Conservation (phyloP, 2,888 invertebrate genomes). For the Sicus ferrugineus region DNA sequence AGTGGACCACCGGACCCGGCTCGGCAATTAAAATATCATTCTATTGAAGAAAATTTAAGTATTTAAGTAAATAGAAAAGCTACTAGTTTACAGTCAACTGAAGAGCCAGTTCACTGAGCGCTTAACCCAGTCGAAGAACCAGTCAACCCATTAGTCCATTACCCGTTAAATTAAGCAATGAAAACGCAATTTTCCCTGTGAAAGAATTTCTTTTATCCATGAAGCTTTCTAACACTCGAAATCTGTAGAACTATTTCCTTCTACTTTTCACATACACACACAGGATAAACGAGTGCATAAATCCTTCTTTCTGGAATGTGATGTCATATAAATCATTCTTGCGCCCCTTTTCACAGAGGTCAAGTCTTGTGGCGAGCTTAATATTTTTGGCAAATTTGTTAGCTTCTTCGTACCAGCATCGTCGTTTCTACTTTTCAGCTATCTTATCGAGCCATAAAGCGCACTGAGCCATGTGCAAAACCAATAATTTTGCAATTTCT, state of each 20-base stretch:
- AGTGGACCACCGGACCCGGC: too few species aligned
- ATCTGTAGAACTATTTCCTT: not conserved
- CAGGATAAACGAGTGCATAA: not conserved
- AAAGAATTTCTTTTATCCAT: not conserved
- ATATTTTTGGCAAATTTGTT: too few species aligned
- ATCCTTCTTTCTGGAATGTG: not conserved
- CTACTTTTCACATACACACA: not conserved
- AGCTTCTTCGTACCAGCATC: not conserved
- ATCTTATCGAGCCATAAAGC: not conserved
- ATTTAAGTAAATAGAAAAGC: too few species aligned
- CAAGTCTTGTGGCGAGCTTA: too few species aligned
- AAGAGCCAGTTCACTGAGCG: too few species aligned
- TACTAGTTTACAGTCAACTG: too few species aligned
- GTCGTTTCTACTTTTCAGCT: not conserved
- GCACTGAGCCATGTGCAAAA: constrained; percentile 43
- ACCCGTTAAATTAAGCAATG: too few species aligned
- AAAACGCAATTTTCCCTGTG: not conserved
- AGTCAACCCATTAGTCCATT: too few species aligned
- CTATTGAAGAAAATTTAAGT: too few species aligned
- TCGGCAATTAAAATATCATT: too few species aligned
- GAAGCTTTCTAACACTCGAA: not conserved
- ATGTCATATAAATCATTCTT: not conserved
- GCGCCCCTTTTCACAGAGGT: too few species aligned
- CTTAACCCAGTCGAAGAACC: too few species aligned
- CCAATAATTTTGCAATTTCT: constrained; percentile 47